Conservation (phyloP, 1,140 invertebrate species). For the Nixonia krombeini region DNA sequence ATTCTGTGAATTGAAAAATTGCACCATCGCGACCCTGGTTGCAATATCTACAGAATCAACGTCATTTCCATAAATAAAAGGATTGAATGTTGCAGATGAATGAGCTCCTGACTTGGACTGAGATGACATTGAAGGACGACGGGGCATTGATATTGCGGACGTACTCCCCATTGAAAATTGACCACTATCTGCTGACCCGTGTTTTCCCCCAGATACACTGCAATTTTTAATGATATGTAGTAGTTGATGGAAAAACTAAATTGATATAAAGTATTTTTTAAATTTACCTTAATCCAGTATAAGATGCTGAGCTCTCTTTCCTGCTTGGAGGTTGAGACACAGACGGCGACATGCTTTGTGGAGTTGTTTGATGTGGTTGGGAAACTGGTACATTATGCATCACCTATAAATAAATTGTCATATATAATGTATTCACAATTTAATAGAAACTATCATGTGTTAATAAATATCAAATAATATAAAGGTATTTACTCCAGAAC, state of each 20-base stretch:
- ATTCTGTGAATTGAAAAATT: slow-evolving; percentile 98
- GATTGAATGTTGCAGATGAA: slow-evolving; percentile 78
- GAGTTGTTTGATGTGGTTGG: slow-evolving; percentile 47
- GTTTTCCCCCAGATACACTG: too few species aligned
- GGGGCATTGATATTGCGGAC: slow-evolving; percentile 56
- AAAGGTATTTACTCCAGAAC: slow-evolving; percentile 86
- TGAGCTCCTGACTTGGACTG: slow-evolving; percentile 32
- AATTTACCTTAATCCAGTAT: slow-evolving; percentile 68
- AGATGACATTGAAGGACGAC: slow-evolving; percentile 59
- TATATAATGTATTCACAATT: not conserved
- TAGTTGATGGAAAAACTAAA: not conserved
- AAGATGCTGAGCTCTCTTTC: slow-evolving; percentile 76
- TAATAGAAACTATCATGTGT: slow-evolving; percentile 15
- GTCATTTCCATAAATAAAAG: slow-evolving; percentile 95
- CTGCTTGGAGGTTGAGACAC: slow-evolving; percentile 67
- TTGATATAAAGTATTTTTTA: not conserved
- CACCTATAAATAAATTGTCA: slow-evolving; percentile 29
- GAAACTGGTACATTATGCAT: slow-evolving; percentile 57
- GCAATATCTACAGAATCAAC: slow-evolving; percentile 99
- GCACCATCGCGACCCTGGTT: slow-evolving; percentile 97
- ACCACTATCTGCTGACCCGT: slow-evolving; percentile 23
- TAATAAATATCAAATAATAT: slow-evolving; percentile 11
- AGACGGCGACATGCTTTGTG: slow-evolving; percentile 51
- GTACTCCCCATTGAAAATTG: slow-evolving; percentile 11
- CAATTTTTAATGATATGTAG: not conserved